Evolutionary conservation across 2,888 invertebrate genomes (phyloP), one percentile per base, ranked within the genome.

Genomic region (Sipunculus nudus): DNA sequence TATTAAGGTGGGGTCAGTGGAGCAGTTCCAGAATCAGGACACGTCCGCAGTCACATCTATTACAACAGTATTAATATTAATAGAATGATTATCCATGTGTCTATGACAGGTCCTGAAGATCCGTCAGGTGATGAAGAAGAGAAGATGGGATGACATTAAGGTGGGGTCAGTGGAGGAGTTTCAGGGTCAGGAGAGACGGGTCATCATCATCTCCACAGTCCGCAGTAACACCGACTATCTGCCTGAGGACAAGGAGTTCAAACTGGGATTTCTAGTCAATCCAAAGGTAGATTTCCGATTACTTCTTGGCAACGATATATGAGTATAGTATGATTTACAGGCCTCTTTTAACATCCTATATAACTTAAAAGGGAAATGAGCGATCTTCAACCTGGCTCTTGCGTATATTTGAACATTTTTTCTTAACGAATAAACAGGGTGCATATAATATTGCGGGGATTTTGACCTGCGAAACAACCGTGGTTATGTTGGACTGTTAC

Each of bases 1-100:
- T 4, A 68, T 80, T 32, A 71, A 72, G 38, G 75, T 78, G 2
- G 78, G 78, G 25, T 76, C 78, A 3, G 78, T 78, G 40, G 80
- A 80, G 60, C 78, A 80, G 54, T 80, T 80, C 59, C 80, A 79
- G 62, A 79, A 79, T 25, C 76, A 77, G 58, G 81, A n/a, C n/a
- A n/a, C n/a, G n/a, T n/a, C n/a, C n/a, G n/a, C n/a, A n/a, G n/a
- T n/a, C n/a, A n/a, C n/a, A n/a, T n/a, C n/a, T n/a, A n/a, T n/a
- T n/a, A n/a, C n/a, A n/a, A n/a, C n/a, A n/a, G n/a, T n/a, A n/a
- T n/a, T n/a, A n/a, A n/a, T n/a, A n/a, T n/a, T n/a, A 25, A 35
- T 50, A n/a, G 21, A 38, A 21, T 25, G 25, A 35, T 2, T 47
- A 23, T 47, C n/a, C 10, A 13, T n/a, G 10, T 39, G 23, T 54